These are phyloP conservation scores for Enteromius paludinosus DNA, from an alignment of 2,797 vertebrate species.

Conservation along the genomic window DNA sequence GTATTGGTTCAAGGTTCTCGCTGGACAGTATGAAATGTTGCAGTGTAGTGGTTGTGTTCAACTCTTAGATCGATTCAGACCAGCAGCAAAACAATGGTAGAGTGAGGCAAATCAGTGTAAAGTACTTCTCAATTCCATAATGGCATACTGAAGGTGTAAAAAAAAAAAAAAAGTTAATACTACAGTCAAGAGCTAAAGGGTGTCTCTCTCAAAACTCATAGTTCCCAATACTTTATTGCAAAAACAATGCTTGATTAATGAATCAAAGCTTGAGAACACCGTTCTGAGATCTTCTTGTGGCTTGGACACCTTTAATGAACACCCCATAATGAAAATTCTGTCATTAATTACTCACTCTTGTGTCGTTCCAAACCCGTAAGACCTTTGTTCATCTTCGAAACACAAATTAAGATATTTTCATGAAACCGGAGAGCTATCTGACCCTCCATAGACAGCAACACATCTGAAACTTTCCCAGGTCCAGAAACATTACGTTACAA, in stretches of 20 bases:
- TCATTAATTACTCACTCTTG: too few species aligned
- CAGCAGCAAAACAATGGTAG: conserved; percentile 44
- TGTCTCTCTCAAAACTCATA: neutral
- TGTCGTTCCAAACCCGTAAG: too few species aligned
- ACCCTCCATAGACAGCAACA: too few species aligned
- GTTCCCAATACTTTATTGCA: conserved; percentile 2
- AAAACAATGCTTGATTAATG: neutral
- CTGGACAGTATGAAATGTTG: conserved; percentile 29
- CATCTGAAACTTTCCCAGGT: too few species aligned
- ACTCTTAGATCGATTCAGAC: neutral
- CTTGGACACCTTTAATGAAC: conserved; percentile 37
- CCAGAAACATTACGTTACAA: too few species aligned
- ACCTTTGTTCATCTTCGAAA: too few species aligned
- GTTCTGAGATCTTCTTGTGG: conserved; percentile 16
- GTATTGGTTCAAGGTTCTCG: conserved; percentile 41
- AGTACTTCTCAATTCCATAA: conserved; percentile 19
- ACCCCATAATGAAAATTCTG: too few species aligned
- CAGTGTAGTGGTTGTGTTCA: conserved; percentile 46
- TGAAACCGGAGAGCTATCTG: too few species aligned
- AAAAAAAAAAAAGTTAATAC: conserved; percentile 19
- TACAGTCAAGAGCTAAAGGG: conserved; percentile 6
- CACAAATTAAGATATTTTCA: too few species aligned
- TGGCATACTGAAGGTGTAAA: neutral
- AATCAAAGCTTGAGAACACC: conserved; percentile 1
- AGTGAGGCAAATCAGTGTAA: conserved; percentile 38